Percentiles rank a stretch among this genome's conserved stretches.
Evolutionary conservation across 2,113 vertebrate species (phyloP).

Genomic region (Symphodus melops): DNA sequence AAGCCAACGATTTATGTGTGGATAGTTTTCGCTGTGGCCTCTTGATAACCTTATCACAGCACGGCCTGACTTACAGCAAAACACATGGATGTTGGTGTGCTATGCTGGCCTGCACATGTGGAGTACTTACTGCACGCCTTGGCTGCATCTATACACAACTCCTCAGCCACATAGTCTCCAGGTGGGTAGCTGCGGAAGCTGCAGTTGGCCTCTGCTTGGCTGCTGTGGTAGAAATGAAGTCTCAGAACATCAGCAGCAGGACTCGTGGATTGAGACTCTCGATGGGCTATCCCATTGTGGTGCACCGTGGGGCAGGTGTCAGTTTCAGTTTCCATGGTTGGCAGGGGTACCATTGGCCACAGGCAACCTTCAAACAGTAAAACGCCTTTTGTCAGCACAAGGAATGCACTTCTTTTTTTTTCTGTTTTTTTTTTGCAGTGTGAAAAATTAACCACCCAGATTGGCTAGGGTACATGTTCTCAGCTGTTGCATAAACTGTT

Average conservation of each 20-base stretch:
- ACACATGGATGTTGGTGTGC: conserved; percentile 32
- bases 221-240: conserved; percentile 88
- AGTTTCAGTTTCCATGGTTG: conserved; percentile 71
- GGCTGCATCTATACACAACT: conserved; percentile 91
- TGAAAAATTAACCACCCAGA: conserved; percentile 21
- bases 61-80: conserved; percentile 33
- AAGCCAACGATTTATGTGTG: conserved; percentile 10
- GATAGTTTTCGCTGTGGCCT: conserved; percentile 41
- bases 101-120: neutral
- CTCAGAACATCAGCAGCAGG: conserved; percentile 77
- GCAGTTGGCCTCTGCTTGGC: conserved; percentile 76
- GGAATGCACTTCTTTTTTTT: neutral
- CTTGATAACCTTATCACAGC: conserved; percentile 60
- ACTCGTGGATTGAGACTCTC: conserved; percentile 73
- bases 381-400: conserved; percentile 10
- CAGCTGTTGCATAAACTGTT: conserved; percentile 49
- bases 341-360: conserved; percentile 55
- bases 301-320: conserved; percentile 76
- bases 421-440: neutral
- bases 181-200: conserved; percentile 85
- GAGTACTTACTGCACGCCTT: conserved; percentile 91
- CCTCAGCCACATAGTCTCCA: conserved; percentile 92
- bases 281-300: conserved; percentile 83
- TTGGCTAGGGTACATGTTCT: conserved; percentile 9
- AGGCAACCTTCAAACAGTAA: conserved; percentile 39